These are phyloP conservation scores for Ophion slaviceki DNA, from an alignment of 2,888 invertebrate species.

Conservation along the genomic window DNA sequence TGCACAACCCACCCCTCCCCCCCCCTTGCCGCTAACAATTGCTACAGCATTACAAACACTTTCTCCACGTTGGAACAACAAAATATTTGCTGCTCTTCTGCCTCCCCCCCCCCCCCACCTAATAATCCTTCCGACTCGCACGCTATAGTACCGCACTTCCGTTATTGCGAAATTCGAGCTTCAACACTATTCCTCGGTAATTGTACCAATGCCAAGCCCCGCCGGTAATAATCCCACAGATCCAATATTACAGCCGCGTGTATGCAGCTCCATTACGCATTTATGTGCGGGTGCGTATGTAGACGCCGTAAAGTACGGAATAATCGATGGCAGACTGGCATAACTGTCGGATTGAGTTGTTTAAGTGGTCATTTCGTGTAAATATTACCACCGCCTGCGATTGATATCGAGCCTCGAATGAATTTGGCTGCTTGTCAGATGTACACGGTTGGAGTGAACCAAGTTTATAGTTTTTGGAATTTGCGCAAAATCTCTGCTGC, in stretches of 20 bases:
- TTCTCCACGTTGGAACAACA: not conserved
- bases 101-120: too few species aligned
- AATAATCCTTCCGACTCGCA: not conserved
- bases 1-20: not conserved
- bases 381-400: conserved; percentile 20
- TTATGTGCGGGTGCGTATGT: not conserved
- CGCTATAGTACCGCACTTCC: not conserved
- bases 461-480: not conserved
- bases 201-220: conserved; percentile 35
- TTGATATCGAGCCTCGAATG: not conserved
- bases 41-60: conserved; percentile 10
- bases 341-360: conserved; percentile 56
- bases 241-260: conserved; percentile 3
- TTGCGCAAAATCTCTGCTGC: not conserved
- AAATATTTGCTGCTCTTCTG: conserved; percentile 7
- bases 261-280: not conserved
- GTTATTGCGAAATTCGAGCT: conserved; percentile 32
- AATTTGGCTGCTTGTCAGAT: not conserved
- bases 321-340: conserved; percentile 41
- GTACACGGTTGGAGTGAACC: not conserved
- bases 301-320: conserved; percentile 20
- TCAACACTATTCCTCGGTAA: conserved; percentile 40
- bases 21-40: not conserved
- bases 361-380: conserved; percentile 25
- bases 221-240: conserved; percentile 49